phyloP scores from a whole-genome alignment of 2,888 invertebrate species.

The Muschampia plurimacula region DNA sequence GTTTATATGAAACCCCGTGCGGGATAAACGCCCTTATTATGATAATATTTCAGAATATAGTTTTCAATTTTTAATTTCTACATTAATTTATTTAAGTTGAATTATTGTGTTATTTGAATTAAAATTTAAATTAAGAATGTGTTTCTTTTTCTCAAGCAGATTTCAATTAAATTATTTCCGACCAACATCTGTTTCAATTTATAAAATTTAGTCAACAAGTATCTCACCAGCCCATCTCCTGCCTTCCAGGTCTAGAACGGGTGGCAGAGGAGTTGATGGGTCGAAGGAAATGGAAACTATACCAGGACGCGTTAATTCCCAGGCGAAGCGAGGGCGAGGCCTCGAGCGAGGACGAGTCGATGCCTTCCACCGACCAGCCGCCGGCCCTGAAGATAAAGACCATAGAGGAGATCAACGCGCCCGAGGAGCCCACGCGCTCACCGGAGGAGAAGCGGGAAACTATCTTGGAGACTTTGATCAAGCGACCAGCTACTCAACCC shows the following conservation, averaged over 20 bases:
- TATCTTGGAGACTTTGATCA: constrained; percentile 83
- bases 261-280: constrained; percentile 99
- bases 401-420: constrained; percentile 82
- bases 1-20: too few relatives aligned
- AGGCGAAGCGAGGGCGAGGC: constrained; percentile 73
- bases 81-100: not conserved
- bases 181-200: not conserved
- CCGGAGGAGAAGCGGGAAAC: constrained; percentile 68
- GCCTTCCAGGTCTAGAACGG: constrained; percentile 94
- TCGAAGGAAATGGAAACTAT: constrained; percentile 98
- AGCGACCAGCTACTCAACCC: constrained; percentile 78
- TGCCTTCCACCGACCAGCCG: constrained; percentile 78
- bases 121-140: not conserved
- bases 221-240: constrained; percentile 5
- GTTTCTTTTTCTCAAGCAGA: not conserved
- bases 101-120: not conserved
- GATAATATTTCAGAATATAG: too few relatives aligned
- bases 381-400: constrained; percentile 83
- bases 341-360: constrained; percentile 79
- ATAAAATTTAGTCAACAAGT: not conserved
- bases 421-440: constrained; percentile 57
- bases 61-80: too few relatives aligned
- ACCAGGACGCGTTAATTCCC: constrained; percentile 90
- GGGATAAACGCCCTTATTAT: too few relatives aligned
- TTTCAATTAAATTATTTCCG: not conserved